Conservation (phyloP, 2,888 invertebrate species). For the Darwinula stevensoni region DNA sequence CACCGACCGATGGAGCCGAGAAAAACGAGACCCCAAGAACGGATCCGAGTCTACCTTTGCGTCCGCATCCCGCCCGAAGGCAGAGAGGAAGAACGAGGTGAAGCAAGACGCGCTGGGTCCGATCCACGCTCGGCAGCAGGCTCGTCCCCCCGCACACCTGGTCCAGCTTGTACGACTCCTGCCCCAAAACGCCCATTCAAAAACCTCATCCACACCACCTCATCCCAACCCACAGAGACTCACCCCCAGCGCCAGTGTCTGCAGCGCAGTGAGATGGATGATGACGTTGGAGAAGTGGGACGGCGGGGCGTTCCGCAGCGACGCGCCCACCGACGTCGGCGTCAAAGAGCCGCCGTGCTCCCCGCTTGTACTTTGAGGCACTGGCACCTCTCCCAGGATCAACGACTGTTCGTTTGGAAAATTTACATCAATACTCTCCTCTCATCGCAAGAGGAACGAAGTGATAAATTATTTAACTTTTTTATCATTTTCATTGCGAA, state of each 20-base stretch:
- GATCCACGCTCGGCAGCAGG: conserved; percentile 59
- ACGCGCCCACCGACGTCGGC: conserved; percentile 4
- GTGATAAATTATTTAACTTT: too few relatives aligned
- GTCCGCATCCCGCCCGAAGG: conserved; percentile 71
- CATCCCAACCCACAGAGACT: conserved; percentile 30
- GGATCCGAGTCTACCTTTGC: too few relatives aligned
- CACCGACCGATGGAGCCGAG: too few relatives aligned
- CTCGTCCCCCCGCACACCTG: conserved; percentile 79
- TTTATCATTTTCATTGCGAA: too few relatives aligned
- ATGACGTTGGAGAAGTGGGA: conserved; percentile 84
- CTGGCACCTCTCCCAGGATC: conserved; percentile 40
- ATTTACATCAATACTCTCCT: too few relatives aligned
- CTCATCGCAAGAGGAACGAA: too few relatives aligned
- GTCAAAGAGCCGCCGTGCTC: neutral
- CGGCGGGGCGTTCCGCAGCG: conserved; percentile 28
- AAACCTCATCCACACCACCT: conserved; percentile 73
- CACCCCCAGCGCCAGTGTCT: conserved; percentile 76
- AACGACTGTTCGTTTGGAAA: conserved; percentile 30
- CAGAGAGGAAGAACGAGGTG: conserved; percentile 88
- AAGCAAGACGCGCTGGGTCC: conserved; percentile 81
- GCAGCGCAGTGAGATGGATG: conserved; percentile 72
- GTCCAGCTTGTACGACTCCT: conserved; percentile 64
- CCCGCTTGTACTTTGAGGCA: conserved; percentile 7
- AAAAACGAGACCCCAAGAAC: too few relatives aligned
- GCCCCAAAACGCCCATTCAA: conserved; percentile 39